Evolutionary conservation across 2,113 vertebrate genomes (phyloP).

Genomic region (Talpa occidentalis): DNA sequence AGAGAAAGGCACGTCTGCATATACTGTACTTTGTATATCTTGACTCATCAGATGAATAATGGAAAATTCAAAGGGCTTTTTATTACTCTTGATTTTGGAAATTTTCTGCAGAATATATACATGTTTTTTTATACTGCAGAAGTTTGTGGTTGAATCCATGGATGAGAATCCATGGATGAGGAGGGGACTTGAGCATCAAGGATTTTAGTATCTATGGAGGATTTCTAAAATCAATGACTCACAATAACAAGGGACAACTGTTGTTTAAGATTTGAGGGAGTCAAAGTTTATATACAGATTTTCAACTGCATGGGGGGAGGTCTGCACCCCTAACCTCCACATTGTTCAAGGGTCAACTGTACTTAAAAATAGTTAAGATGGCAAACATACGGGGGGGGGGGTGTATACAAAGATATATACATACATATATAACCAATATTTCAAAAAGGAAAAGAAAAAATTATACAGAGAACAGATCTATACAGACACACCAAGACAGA

Average conservation of each 20-base stretch:
- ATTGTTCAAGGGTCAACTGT: neutral
- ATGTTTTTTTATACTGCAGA: no score
- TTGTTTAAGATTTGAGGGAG: no score
- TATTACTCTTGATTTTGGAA: constrained; percentile 88
- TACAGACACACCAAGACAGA: neutral
- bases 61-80: constrained; percentile 92
- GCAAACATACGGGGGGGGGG: neutral
- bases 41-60: constrained; percentile 89
- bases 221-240: no score
- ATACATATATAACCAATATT: neutral
- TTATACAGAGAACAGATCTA: neutral
- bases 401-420: no score
- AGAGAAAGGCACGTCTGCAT: constrained; percentile 89
- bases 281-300: neutral
- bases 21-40: constrained; percentile 87
- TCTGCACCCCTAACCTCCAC: neutral
- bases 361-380: constrained; percentile 26
- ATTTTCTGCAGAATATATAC: no score
- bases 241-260: no score
- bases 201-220: neutral
- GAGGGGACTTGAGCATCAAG: no score
- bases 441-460: constrained; percentile 9
- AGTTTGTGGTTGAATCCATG: no score
- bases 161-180: no score
- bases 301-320: neutral